These are phyloP conservation scores for Copidosoma floridanum DNA, from an alignment of 1,140 invertebrate species.

Conservation along the genomic window DNA sequence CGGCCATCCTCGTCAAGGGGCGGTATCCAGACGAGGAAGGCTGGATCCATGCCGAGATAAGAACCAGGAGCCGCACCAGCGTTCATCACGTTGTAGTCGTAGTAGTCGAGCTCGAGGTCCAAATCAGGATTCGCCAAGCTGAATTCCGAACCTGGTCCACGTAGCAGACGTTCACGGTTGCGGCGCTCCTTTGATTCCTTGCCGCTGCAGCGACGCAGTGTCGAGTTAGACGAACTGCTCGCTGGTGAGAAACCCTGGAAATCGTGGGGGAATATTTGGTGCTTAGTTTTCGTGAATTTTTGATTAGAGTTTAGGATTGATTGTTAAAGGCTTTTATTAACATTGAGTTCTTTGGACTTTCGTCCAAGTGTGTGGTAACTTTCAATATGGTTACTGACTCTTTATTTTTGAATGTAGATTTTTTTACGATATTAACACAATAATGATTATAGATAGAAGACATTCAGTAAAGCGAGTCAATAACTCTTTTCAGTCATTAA, in stretches of 20 bases:
- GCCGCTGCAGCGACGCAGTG: conserved; percentile 36
- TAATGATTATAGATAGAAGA: too few relatives aligned
- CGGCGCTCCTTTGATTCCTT: conserved; percentile 77
- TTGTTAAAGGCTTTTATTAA: too few relatives aligned
- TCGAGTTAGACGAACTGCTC: conserved; percentile 60
- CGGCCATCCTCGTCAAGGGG: conserved; percentile 59
- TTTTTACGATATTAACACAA: too few relatives aligned
- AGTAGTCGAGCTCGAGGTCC: conserved; percentile 83
- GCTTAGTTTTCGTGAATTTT: too few relatives aligned
- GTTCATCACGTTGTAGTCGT: conserved; percentile 83
- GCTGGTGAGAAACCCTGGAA: conserved; percentile 68
- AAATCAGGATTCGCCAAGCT: conserved; percentile 70
- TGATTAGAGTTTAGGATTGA: too few relatives aligned
- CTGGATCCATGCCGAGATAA: conserved; percentile 82
- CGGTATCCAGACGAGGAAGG: conserved; percentile 83
- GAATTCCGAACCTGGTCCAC: conserved; percentile 71
- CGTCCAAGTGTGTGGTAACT: too few relatives aligned
- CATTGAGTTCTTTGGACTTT: too few relatives aligned
- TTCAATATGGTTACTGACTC: too few relatives aligned
- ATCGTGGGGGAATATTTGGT: too few relatives aligned
- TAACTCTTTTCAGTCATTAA: too few relatives aligned
- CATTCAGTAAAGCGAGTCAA: too few relatives aligned
- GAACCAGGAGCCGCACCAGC: conserved; percentile 78
- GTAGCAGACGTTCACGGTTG: conserved; percentile 68
- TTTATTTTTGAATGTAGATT: too few relatives aligned